Percentiles rank a stretch among this genome's conserved stretches.
phyloP scores from a whole-genome alignment of 2,888 invertebrate species.

The Heliconius cydno region DNA sequence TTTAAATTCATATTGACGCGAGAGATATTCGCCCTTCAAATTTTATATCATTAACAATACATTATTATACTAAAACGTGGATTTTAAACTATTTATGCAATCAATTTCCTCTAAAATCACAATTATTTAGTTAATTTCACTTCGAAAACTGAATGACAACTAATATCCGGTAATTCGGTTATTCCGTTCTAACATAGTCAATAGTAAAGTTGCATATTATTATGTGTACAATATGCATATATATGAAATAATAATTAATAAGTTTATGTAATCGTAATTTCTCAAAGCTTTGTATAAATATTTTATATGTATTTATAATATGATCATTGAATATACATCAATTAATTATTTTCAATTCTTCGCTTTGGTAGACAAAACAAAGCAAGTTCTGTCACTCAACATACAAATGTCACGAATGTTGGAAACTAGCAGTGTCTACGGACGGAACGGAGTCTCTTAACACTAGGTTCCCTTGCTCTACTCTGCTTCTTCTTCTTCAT shows the following conservation, averaged over 20 bases:
- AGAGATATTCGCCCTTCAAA: too few species aligned
- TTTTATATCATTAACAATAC: not conserved
- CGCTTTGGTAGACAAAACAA: not conserved
- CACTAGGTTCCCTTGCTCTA: not conserved
- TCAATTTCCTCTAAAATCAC: not conserved
- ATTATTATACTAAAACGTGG: not conserved
- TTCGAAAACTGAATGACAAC: slow-evolving; percentile 1
- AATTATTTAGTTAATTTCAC: not conserved
- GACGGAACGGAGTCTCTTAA: not conserved
- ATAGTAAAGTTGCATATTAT: not conserved
- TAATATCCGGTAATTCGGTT: slow-evolving; percentile 4
- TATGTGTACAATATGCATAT: not conserved
- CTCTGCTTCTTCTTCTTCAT: too few species aligned
- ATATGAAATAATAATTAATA: not conserved
- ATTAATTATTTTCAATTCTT: too few species aligned
- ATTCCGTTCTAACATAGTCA: not conserved
- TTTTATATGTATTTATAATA: too few species aligned
- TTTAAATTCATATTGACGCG: too few species aligned
- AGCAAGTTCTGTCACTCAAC: not conserved
- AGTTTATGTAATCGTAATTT: not conserved
- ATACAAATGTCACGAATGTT: not conserved
- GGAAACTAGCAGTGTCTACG: not conserved
- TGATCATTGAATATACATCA: too few species aligned
- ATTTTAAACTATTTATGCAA: not conserved
- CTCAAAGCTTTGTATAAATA: too few species aligned